Conservation (phyloP, 2,797 vertebrate genomes). For the Macropodus opercularis region DNA sequence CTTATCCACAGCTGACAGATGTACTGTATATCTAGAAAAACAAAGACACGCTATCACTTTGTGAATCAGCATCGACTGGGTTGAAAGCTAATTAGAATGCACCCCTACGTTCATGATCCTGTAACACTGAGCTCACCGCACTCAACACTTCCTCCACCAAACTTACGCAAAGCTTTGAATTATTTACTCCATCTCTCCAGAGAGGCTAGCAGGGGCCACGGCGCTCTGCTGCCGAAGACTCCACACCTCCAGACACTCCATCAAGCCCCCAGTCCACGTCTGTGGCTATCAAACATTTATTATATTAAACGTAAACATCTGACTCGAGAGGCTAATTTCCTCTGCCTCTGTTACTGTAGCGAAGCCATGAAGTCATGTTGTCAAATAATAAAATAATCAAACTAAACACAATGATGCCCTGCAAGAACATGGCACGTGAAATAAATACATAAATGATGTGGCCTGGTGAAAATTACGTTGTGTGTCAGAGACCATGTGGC, state of each 20-base stretch:
- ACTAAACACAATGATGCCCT: neutral
- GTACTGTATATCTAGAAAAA: neutral
- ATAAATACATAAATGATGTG: too few species aligned
- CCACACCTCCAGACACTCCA: conserved; percentile 11
- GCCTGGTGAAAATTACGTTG: too few species aligned
- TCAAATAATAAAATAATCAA: neutral
- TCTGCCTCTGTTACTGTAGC: conserved; percentile 4
- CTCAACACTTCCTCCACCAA: conserved; percentile 28
- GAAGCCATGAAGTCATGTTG: too few species aligned
- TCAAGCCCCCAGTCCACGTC: conserved; percentile 17
- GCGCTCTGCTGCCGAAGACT: conserved; percentile 36
- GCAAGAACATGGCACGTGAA: too few species aligned
- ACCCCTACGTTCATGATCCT: conserved; percentile 19
- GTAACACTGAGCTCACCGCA: conserved; percentile 23
- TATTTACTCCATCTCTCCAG: conserved; percentile 52
- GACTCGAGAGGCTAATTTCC: conserved; percentile 9
- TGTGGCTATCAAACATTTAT: neutral
- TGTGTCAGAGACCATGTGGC: too few species aligned
- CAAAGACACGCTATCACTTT: neutral
- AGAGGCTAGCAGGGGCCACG: conserved; percentile 17
- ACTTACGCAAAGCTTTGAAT: conserved; percentile 55
- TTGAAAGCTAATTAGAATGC: conserved; percentile 34
- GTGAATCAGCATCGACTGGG: conserved; percentile 12
- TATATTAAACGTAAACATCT: conserved; percentile 15
- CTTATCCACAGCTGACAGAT: neutral